These are phyloP conservation scores for Microcebus griseorufus DNA, from an alignment of 2,113 vertebrate genomes.

Conservation along the genomic window DNA sequence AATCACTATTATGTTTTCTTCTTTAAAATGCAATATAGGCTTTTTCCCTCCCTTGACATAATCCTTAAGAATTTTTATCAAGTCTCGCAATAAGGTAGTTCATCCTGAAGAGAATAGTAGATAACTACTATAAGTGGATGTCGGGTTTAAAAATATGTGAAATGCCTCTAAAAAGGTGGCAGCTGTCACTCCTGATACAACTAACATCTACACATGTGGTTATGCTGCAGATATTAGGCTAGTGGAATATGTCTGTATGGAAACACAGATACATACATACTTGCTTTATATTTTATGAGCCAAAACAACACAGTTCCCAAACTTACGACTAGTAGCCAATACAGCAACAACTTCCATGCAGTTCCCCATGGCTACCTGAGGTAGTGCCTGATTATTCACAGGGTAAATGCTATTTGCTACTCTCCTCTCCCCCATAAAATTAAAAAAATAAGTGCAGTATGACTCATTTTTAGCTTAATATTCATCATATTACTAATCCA, in stretches of 20 bases:
- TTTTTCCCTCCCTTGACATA: not conserved
- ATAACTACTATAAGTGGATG: not conserved
- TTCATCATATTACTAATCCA: not conserved
- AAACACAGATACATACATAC: not conserved
- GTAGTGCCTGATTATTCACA: not conserved
- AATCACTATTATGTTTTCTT: conserved; percentile 18
- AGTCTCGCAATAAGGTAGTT: conserved; percentile 15
- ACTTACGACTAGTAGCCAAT: not conserved
- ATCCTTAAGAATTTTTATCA: conserved; percentile 8
- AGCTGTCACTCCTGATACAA: not conserved
- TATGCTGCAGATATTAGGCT: not conserved
- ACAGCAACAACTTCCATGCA: not conserved
- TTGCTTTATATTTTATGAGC: not conserved
- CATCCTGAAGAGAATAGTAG: not conserved
- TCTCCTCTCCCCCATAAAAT: not conserved
- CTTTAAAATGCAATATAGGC: not conserved
- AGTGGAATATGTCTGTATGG: not conserved
- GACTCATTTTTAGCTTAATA: not conserved
- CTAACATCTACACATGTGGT: not conserved
- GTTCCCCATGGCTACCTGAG: not conserved
- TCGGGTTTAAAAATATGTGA: not conserved
- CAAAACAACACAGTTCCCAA: not conserved
- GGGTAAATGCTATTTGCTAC: not conserved
- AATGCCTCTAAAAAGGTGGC: not conserved
- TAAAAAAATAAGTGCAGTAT: not conserved